Evolutionary conservation across 1,140 invertebrate species (phyloP).

Genomic region (Plutomurus gul): DNA sequence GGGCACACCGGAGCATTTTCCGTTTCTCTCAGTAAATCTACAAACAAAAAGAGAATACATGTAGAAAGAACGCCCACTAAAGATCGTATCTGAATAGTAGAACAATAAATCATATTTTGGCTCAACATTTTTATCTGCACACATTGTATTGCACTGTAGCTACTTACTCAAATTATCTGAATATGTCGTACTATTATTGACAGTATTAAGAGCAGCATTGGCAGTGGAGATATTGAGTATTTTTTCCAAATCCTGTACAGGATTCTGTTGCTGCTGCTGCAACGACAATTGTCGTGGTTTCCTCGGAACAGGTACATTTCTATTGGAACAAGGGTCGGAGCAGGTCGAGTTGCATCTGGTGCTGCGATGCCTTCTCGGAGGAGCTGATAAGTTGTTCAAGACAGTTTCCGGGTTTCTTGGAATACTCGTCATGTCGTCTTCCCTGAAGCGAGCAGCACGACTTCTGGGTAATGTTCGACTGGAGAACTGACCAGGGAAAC

Average conservation of each 20-base stretch:
- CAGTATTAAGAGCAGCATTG: background rate
- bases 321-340: conserved; percentile 8
- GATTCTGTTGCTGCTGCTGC: background rate
- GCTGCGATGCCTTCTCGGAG: conserved; percentile 1
- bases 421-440: conserved; percentile 5
- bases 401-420: background rate
- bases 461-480: background rate
- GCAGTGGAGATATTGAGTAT: conserved; percentile 2
- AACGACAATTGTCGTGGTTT: background rate
- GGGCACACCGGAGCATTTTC: too few species aligned
- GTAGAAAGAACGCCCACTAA: too few species aligned
- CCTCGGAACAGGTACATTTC: background rate
- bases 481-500: background rate
- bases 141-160: too few species aligned
- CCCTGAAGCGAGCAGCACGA: background rate
- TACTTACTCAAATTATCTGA: background rate
- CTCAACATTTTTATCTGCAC: too few species aligned
- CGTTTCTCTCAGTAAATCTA: too few species aligned
- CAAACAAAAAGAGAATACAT: too few species aligned
- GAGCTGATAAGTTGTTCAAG: conserved; percentile 20
- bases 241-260: background rate
- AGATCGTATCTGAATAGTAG: too few species aligned
- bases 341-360: conserved; percentile 8
- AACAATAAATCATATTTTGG: too few species aligned
- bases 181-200: background rate